These are phyloP conservation scores for Lophius piscatorius DNA, from an alignment of 2,113 vertebrate genomes.

Conservation along the genomic window DNA sequence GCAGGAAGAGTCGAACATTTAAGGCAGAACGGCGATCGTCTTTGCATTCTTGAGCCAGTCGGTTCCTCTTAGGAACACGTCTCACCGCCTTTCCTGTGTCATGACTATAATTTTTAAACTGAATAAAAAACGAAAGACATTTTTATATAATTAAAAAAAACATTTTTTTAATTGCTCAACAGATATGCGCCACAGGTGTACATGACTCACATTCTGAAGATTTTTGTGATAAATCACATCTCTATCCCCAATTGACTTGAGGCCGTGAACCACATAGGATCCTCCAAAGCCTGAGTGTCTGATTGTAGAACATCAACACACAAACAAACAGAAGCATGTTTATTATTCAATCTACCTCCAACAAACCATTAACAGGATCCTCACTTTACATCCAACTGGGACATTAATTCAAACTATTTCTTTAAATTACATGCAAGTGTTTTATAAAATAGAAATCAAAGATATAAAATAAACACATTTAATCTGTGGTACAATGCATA, in stretches of 20 bases:
- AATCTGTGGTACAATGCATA: too few species aligned
- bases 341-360: not conserved
- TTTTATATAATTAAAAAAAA: too few species aligned
- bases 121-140: not conserved
- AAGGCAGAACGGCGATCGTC: constrained; percentile 84
- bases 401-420: not conserved
- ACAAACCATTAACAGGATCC: not conserved
- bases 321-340: not conserved
- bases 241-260: constrained; percentile 90
- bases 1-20: constrained; percentile 91
- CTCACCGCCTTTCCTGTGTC: constrained; percentile 86
- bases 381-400: not conserved
- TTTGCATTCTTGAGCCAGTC: constrained; percentile 78
- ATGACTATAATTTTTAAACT: constrained; percentile 92
- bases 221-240: constrained; percentile 93
- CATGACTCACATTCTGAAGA: constrained; percentile 86
- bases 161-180: not conserved
- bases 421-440: not conserved
- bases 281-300: constrained; percentile 96
- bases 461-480: not conserved
- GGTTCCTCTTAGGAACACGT: constrained; percentile 85
- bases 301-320: constrained; percentile 16
- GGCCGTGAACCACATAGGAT: constrained; percentile 89
- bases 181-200: not conserved
- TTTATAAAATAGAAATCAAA: not conserved